Base-by-base conservation (phyloP, 2,113 vertebrate genomes). In the Emydura subglobosa region DNA sequence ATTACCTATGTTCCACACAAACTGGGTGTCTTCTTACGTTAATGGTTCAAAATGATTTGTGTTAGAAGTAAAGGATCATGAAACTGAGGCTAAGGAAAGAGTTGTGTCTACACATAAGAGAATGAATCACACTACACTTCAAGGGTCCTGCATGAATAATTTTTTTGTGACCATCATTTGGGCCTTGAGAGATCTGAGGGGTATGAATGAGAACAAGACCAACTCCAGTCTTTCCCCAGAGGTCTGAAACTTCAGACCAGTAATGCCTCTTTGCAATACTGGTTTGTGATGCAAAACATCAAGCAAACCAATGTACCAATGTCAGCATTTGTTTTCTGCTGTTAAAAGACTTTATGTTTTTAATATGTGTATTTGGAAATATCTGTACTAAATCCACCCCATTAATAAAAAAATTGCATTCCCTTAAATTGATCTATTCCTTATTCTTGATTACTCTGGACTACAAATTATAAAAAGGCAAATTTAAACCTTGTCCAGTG, bases 31-130 rank as follows among this genome's bases (percentile, higher is more conserved):
- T 29, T 19, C 29, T 88, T 79, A 29, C 9, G 10, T 80, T 91
- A 92, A 74, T 78, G 86, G 89, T 42, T 92, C 83, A 79, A 92
- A 89, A 86, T 55, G 47, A 74, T 87, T 96, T 94, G 74, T 65
- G 89, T 68, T 61, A 29, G 50, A 51, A 91, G 59, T 86, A 79
- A 91, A 88, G 57, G 86, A 79, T 84, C 81, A 79, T 24, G 79
- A 92, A 95, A 90, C 1, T 16, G 83, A 86, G 84, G 86, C 57
- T 68, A 39, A 61, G 53, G 27, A 50, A 81, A 90, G 95, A 83
- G n/a, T 59, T 93, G 57, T 86, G 93, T 94, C 88, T 17, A 88
- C 93, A 91, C 57, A n/a, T 39, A 72, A 95, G 84, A 79, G 61
- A 49, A 93, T 21, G 24, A 29, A 7, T 86, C 79, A 79, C 29